Evolutionary conservation across 2,113 vertebrate genomes (phyloP).

Genomic region (Mungos mungo): DNA sequence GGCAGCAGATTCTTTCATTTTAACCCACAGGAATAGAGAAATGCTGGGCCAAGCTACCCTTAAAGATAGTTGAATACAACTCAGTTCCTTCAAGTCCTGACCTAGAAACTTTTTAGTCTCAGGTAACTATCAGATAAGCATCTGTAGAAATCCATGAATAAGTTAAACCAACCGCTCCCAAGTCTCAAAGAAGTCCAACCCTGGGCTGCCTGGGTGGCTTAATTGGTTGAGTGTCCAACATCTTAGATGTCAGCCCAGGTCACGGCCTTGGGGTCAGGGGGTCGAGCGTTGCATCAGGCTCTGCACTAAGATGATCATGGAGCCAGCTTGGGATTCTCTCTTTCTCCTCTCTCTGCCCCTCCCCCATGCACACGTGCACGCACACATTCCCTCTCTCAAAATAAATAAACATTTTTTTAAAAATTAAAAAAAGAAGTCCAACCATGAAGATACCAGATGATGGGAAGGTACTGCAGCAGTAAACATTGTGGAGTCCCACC

Average conservation of each 20-base stretch:
- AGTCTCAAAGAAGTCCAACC: constrained; percentile 56
- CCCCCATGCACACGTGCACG: no score
- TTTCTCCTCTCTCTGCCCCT: no score
- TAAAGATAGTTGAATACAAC: constrained; percentile 31
- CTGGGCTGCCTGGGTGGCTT: background rate
- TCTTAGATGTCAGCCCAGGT: no score
- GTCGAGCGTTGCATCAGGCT: no score
- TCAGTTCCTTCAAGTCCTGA: constrained; percentile 54
- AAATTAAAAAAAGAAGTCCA: constrained; percentile 30
- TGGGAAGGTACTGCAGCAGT: background rate
- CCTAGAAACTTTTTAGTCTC: constrained; percentile 69
- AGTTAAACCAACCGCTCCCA: constrained; percentile 48
- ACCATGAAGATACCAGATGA: background rate
- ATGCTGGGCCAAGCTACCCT: background rate
- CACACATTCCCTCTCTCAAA: no score
- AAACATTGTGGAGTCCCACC: background rate
- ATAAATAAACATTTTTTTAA: no score
- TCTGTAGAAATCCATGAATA: constrained; percentile 71
- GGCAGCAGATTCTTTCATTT: constrained; percentile 61
- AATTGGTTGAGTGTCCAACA: no score
- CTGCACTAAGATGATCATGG: no score
- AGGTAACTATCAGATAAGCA: constrained; percentile 61
- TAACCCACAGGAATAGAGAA: constrained; percentile 35
- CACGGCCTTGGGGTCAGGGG: no score
- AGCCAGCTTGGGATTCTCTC: no score